Evolutionary conservation across 2,888 invertebrate species (phyloP), one percentile per base, ranked within the genome.

Genomic region (Cataglyphis livida): DNA sequence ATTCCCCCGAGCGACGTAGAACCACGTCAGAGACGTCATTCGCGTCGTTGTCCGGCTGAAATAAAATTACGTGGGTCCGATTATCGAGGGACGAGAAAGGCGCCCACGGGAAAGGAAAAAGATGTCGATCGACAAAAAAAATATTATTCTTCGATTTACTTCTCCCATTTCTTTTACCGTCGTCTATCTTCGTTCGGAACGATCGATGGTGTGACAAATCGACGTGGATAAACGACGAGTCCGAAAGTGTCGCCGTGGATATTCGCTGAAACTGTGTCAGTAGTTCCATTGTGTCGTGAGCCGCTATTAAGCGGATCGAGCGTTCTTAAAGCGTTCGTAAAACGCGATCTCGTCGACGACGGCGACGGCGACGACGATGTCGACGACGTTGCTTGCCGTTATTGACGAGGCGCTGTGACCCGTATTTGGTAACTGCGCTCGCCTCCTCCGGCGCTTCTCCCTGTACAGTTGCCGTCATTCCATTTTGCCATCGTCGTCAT

Each of bases 331-430:
- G 82, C 38, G 81, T 61, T 64, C 76, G 81, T 62, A 59, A 70
- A 78, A 74, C 74, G 61, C 32, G 76, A 59, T 38, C 57, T 68
- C 66, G 76, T 74, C 28, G 74, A 21, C 75, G 76, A 57, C 62
- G 54, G 25, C 71, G 54, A 35, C 68, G 83, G 51, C 79, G 85
- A 51, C 82, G 86, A 10, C 54, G 84, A 57, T 83, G 81, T 38
- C 64, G 82, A 73, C 65, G 87, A 74, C 84, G 87, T 86, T 74
- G 81, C 79, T 82, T 90, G 91, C 88, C 90, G 87, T 92, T 93
- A 92, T 92, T 91, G 92, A 92, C 92, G 91, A 92, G 92, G 89
- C 91, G 91, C 91, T 91, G 91, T 93, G 92, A 92, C 92, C 92
- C 88, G 91, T 91, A 92, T 93, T 92, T 87, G 91, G 91, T 92